These are phyloP conservation scores for Labroides dimidiatus DNA, from an alignment of 2,797 vertebrate species.

Conservation along the genomic window DNA sequence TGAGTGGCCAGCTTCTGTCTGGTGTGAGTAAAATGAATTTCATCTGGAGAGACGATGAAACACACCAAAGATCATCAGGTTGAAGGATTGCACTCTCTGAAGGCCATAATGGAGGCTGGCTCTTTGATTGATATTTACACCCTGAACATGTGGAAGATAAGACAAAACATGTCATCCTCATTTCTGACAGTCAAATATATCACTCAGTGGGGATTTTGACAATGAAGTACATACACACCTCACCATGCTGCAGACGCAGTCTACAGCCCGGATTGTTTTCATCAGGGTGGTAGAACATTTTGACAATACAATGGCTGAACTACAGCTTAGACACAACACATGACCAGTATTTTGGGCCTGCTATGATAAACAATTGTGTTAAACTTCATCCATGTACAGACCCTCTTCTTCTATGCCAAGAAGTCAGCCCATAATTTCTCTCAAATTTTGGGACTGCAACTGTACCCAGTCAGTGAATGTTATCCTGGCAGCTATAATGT, in stretches of 20 bases:
- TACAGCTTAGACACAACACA: too few relatives aligned
- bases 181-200: too few relatives aligned
- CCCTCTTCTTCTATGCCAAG: neutral
- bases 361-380: too few relatives aligned
- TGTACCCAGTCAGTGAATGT: neutral
- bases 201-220: too few relatives aligned
- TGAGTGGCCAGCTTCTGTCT: neutral
- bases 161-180: too few relatives aligned
- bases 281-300: too few relatives aligned
- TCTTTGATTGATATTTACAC: neutral
- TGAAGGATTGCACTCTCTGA: slow-evolving; percentile 3
- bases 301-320: too few relatives aligned
- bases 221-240: too few relatives aligned
- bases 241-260: too few relatives aligned
- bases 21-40: slow-evolving; percentile 16
- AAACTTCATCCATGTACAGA: too few relatives aligned
- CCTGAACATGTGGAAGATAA: neutral
- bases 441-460: neutral
- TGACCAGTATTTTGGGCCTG: too few relatives aligned
- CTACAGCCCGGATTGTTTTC: too few relatives aligned
- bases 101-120: neutral
- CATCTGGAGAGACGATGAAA: neutral
- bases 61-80: neutral
- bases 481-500: neutral
- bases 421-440: neutral